A percentile compares a stretch with the other conserved stretches of the same genome.
Conservation (phyloP, 2,113 vertebrate genomes). For the Lanius ludovicianus region DNA sequence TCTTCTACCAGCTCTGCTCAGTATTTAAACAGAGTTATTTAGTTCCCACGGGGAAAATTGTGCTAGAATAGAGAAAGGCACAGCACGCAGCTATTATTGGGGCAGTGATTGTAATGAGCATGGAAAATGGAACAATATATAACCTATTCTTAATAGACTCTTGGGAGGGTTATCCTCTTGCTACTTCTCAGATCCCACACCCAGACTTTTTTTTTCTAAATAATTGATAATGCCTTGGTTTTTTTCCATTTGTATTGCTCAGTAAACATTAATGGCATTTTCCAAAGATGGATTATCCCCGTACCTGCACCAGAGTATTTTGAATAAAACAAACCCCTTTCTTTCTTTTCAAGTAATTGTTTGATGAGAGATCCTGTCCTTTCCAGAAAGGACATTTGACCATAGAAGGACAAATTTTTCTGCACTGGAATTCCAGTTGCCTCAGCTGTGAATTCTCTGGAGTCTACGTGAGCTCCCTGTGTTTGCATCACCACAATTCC, state of each 20-base stretch:
- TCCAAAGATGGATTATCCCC: background rate
- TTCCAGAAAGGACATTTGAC: background rate
- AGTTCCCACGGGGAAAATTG: conserved; percentile 24
- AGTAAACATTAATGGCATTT: background rate
- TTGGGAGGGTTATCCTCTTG: conserved; percentile 44
- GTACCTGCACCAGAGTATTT: background rate
- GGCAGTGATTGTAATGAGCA: conserved; percentile 55
- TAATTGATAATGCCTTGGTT: background rate
- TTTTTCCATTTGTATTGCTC: background rate
- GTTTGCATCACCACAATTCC: background rate
- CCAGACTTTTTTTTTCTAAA: background rate
- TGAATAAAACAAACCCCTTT: background rate
- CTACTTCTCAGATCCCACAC: background rate
- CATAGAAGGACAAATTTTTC: background rate
- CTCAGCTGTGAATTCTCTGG: background rate
- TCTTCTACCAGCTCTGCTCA: background rate
- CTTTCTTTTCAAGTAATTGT: background rate
- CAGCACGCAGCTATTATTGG: conserved; percentile 38
- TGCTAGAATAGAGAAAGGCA: conserved; percentile 22
- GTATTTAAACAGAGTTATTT: conserved; percentile 50
- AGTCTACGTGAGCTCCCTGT: background rate
- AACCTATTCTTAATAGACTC: conserved; percentile 46
- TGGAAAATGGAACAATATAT: conserved; percentile 58
- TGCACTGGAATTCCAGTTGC: background rate
- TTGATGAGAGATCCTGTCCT: background rate